Evolutionary conservation across 2,888 invertebrate species (phyloP).

Genomic region (Trissolcus japonicus): DNA sequence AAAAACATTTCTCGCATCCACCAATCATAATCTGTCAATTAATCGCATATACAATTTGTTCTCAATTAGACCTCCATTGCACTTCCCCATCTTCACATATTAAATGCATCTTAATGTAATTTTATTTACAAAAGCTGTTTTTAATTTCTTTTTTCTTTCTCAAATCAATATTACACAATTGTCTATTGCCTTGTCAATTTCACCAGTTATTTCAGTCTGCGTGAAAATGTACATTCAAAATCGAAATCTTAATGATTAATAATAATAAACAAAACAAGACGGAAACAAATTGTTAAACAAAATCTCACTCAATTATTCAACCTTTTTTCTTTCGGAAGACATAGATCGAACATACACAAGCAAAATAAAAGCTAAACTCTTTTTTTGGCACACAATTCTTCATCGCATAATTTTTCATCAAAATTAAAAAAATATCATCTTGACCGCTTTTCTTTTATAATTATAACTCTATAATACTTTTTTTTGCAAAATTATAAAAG

Average conservation of each 20-base stretch:
- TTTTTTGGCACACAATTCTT: conserved; percentile 26
- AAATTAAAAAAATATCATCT: no score
- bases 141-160: conserved; percentile 59
- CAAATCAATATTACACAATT: conserved; percentile 51
- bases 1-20: conserved; percentile 52
- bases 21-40: conserved; percentile 54
- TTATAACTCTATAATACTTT: no score
- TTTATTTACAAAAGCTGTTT: conserved; percentile 70
- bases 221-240: conserved; percentile 64
- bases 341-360: conserved; percentile 8
- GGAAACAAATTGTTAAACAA: conserved; percentile 25
- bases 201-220: conserved; percentile 61
- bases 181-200: conserved; percentile 57
- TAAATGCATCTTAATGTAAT: conserved; percentile 74
- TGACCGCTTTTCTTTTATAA: not conserved
- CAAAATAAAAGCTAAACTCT: conserved; percentile 9
- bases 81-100: conserved; percentile 74
- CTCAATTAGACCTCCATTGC: conserved; percentile 70
- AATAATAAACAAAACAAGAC: conserved; percentile 12
- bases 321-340: conserved; percentile 14
- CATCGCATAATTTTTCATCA: no score
- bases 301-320: conserved; percentile 48
- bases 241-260: conserved; percentile 6
- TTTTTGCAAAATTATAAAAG: not conserved
- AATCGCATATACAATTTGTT: conserved; percentile 54